Evolutionary conservation across 2,888 invertebrate species (phyloP).

Genomic region (Lycophotia porphyrea): DNA sequence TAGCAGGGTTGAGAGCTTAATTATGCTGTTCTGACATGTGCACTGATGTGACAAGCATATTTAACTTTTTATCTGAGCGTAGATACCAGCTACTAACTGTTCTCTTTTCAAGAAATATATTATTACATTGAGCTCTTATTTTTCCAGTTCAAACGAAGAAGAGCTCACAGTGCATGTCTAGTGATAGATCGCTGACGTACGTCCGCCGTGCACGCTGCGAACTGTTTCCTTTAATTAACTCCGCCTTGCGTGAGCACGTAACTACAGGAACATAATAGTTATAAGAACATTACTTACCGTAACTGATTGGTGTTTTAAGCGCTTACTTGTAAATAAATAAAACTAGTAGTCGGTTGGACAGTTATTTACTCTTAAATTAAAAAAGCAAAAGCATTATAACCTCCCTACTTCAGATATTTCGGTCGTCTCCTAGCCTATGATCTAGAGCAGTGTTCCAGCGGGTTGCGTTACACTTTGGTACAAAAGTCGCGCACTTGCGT

Average conservation of each 20-base stretch:
- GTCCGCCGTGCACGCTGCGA: slow-evolving; percentile 31
- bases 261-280: slow-evolving; percentile 53
- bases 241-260: slow-evolving; percentile 53
- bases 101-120: background rate
- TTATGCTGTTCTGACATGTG: too few relatives aligned
- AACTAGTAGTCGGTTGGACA: background rate
- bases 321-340: background rate
- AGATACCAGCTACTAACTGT: background rate
- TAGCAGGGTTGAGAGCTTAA: background rate
- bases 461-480: slow-evolving; percentile 11
- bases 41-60: background rate
- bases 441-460: slow-evolving; percentile 35
- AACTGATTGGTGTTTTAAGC: background rate
- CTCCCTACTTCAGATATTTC: background rate
- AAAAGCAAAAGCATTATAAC: background rate
- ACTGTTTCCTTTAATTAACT: slow-evolving; percentile 62
- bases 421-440: slow-evolving; percentile 38
- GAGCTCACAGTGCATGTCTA: slow-evolving; percentile 49
- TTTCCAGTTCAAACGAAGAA: slow-evolving; percentile 28
- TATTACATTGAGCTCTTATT: background rate
- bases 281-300: slow-evolving; percentile 45
- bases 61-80: background rate
- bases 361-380: background rate
- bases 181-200: slow-evolving; percentile 55
- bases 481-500: slow-evolving; percentile 53